Evolutionary conservation across 2,888 invertebrate genomes (phyloP), one percentile per base, ranked within the genome.

Genomic region (Orthonychiurus folsomi): DNA sequence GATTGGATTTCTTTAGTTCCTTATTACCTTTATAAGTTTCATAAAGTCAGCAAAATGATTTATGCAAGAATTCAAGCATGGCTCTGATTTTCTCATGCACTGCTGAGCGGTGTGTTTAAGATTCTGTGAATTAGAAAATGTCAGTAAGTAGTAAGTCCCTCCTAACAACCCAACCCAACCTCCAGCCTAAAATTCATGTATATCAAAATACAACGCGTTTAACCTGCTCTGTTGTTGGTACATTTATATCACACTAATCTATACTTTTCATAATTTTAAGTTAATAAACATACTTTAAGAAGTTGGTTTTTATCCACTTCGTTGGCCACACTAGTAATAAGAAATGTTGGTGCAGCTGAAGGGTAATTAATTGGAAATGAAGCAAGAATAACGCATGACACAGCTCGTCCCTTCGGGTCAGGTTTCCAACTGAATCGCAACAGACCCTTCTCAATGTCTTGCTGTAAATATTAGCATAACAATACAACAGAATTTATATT

Each of bases 71-170:
- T 59, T 87, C 60, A 95, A 78, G 76, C 94, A 94, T 48, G 89
- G 86, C 59, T 89, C 84, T 59, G 90, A 90, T 76, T 89, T 88
- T 68, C 85, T 86, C 1, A 93, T 89, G 73, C 89, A 85, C 71
- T 88, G 87, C 74, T 87, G 83, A 0, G 91, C 89, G 59, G 88
- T 86, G 76, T 85, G 86, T 73, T 86, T 88, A 47, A 93, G 80
- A 20, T 86, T 76, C 79, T 79, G 72, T n/a, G n/a, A 21, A 74
- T 69, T 57, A 27, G 61, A 65, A 61, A 54, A 37, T 37, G 15
- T 9, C 37, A 37, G n/a, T n/a, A n/a, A n/a, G n/a, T 28, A 54
- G 48, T 24, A 50, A 53, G 26, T 24, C 27, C 37, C 61, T 37
- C 50, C 1, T 12, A 62, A 12, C 2, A 56, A 26, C 54, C 47